Base-by-base conservation (phyloP, 1,140 invertebrate genomes). In the Lepidurus couesii region DNA sequence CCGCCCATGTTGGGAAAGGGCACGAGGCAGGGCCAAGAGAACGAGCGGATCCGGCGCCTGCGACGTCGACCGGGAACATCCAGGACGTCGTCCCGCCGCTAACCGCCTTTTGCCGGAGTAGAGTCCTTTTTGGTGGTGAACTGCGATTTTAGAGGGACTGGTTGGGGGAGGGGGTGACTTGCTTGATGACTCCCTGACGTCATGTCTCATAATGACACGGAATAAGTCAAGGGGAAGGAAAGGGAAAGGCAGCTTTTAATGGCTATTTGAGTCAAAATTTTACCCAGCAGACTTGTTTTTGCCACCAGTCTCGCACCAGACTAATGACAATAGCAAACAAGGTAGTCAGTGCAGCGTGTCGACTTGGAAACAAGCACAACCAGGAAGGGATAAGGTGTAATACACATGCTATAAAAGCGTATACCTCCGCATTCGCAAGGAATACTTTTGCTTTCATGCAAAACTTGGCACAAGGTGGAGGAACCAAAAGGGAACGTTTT, bases 281-380 rank as follows among this genome's bases (percentile, higher is more conserved):
- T 21, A 21, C 21, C 16, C 53, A 4, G 4, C 53, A 65, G 53
- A 65, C 53, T 65, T 65, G 16, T 65, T 65, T 65, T 65, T 16
- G 16, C 13, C 1, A 13, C 13, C 53, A 16, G 53, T 65, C 53
- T 65, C 53, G 53, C 53, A 65, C 53, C 34, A 16, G 13, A 65
- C n/a, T 65, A 65, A 65, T 65, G 53, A 65, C n/a, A 65, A 65
- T 13, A 65, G 53, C 53, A 65, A 65, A 65, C 53, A 65, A 9
- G 53, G 53, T 65, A 16, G 53, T 21, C 53, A 21, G 4, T 65
- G 53, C 53, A 13, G 53, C 13, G 53, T 65, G 53, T 65, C 53
- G 53, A 65, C 16, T 65, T 65, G 53, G 53, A 65, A 65, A 65
- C 53, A 65, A 65, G 53, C 53, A 65, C 16, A 5, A 65, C 16